Base-by-base conservation (phyloP, 2,888 invertebrate species). In the Drosophila differens region DNA sequence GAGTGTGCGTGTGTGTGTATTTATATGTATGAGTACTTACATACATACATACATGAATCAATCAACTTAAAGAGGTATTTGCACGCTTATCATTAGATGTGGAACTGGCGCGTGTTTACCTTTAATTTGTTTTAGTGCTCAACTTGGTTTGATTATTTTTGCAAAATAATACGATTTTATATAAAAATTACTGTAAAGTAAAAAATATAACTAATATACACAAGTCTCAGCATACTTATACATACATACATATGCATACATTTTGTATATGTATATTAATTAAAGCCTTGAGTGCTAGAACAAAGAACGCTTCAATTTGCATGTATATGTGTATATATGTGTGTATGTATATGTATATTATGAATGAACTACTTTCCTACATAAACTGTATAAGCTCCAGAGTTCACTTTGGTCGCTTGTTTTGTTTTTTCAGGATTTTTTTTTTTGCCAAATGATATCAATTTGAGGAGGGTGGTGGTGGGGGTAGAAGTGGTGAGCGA, bases 21-120 rank as follows among this genome's bases (percentile, higher is more conserved):
- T 47, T 19, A 19, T n/a, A 19, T 33, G 19, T 12, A 53, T 35
- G 39, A 39, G 49, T 37, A 25, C 30, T 37, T 16, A 37, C 33
- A 32, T n/a, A 9, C 33, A 60, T 55, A 37, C 14, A 14, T 39
- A 57, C 57, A 73, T 69, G 63, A 78, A 70, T 73, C 63, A 81
- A 70, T 73, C 66, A 67, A 59, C 37, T 69, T 47, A 73, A 78
- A 74, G 74, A 78, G 71, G 81, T 78, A 84, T 82, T 81, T 75
- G 62, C 44, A 52, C 68, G 82, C 76, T 86, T 84, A 89, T 84
- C 89, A 72, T 55, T 52, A 54, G 66, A 55, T 79, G 82, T 70
- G 68, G 67, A 47, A 47, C 59, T 75, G 78, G 86, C 86, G 89
- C 89, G 89, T 85, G 90, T 79, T 83, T 83, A 62, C 65, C 70